Evolutionary conservation across 2,888 invertebrate genomes (phyloP).

Genomic region (Bhutanitis thaidina): DNA sequence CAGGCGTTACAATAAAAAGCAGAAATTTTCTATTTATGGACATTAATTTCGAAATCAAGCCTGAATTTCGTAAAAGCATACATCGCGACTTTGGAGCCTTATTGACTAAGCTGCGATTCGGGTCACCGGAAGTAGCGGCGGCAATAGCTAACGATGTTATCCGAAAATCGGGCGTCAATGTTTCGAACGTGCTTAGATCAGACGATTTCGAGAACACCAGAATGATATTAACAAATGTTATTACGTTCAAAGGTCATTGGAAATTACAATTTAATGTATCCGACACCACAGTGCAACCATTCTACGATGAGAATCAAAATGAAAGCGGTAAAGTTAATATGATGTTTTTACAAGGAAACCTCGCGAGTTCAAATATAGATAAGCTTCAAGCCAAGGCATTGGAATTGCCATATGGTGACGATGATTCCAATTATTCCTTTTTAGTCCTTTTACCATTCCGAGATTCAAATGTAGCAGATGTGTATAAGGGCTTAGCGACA

Average conservation of each 20-base stretch:
- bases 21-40: slow-evolving; percentile 60
- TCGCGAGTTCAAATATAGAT: slow-evolving; percentile 75
- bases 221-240: slow-evolving; percentile 82
- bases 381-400: slow-evolving; percentile 79
- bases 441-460: slow-evolving; percentile 80
- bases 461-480: slow-evolving; percentile 59
- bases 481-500: slow-evolving; percentile 67
- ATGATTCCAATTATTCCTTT: slow-evolving; percentile 75
- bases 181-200: slow-evolving; percentile 53
- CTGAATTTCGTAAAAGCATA: slow-evolving; percentile 34
- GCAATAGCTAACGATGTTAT: slow-evolving; percentile 51
- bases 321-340: slow-evolving; percentile 81
- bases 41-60: slow-evolving; percentile 39
- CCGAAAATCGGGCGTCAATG: slow-evolving; percentile 46
- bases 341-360: slow-evolving; percentile 83
- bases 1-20: slow-evolving; percentile 48
- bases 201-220: slow-evolving; percentile 76
- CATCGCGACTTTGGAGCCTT: slow-evolving; percentile 51
- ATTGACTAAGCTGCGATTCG: slow-evolving; percentile 49
- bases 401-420: slow-evolving; percentile 82
- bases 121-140: slow-evolving; percentile 42
- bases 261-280: slow-evolving; percentile 79
- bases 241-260: slow-evolving; percentile 87
- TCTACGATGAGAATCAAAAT: slow-evolving; percentile 76
- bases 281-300: slow-evolving; percentile 72